Evolutionary conservation across 2,797 vertebrate species (phyloP).

Genomic region (Hypotaenidia philippensis): DNA sequence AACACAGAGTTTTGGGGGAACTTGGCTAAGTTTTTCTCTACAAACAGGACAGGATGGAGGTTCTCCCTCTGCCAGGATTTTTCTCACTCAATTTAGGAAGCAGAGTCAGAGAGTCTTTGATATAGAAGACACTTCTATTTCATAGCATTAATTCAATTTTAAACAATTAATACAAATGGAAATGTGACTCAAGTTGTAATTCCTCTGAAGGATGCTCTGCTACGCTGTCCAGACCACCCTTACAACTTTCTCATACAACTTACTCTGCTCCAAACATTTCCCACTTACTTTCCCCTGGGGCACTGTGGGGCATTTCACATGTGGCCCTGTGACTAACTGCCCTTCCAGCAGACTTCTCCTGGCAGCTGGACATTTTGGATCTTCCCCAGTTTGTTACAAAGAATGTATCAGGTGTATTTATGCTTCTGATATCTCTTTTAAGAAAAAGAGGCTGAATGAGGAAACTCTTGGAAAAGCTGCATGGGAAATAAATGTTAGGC

Average conservation of each 20-base stretch:
- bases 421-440: not conserved
- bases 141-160: not conserved
- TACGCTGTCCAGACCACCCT: not conserved
- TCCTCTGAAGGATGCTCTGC: not conserved
- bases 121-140: not conserved
- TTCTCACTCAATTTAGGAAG: not conserved
- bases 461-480: not conserved
- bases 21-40: not conserved
- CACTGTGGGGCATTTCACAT: not conserved
- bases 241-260: not conserved
- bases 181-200: not conserved
- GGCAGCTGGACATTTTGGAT: not conserved
- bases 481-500: not conserved
- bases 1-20: not conserved
- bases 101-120: not conserved
- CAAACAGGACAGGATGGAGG: not conserved
- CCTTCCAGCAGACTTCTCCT: not conserved
- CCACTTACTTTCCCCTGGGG: not conserved
- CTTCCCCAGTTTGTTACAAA: not conserved
- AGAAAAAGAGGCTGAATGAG: not conserved
- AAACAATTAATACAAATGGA: not conserved
- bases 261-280: not conserved
- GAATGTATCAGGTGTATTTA: not conserved
- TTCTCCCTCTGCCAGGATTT: not conserved
- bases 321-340: not conserved